Percentiles rank a stretch among this genome's conserved stretches.
These are phyloP conservation scores for Hippolais icterina DNA, from an alignment of 2,113 vertebrate genomes.

Conservation along the genomic window DNA sequence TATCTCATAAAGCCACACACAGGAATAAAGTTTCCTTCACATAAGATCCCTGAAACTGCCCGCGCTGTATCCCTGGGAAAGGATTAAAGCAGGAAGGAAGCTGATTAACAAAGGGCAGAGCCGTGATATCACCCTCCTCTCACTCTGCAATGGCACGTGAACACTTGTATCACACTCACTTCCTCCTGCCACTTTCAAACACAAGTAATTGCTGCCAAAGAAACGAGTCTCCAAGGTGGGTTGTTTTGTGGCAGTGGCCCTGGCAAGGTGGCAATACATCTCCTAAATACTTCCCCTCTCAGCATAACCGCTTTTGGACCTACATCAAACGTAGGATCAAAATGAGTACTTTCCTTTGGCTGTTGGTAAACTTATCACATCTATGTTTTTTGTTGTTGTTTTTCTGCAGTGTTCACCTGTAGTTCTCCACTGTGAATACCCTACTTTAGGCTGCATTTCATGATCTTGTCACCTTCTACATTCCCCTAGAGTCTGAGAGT, in stretches of 20 bases:
- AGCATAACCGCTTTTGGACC: background rate
- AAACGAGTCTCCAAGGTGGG: background rate
- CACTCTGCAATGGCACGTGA: accelerated
- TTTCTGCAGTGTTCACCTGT: background rate
- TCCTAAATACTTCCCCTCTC: background rate
- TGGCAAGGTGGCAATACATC: background rate
- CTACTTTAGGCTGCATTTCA: background rate
- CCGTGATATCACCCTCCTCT: background rate
- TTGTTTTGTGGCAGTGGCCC: background rate
- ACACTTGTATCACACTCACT: background rate
- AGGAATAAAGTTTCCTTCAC: background rate
- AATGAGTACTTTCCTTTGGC: background rate
- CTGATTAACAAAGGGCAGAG: background rate
- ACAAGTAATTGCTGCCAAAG: background rate
- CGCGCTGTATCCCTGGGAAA: background rate
- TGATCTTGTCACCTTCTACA: background rate
- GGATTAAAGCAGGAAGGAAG: background rate
- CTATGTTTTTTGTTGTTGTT: too few species aligned
- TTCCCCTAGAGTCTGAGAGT: background rate
- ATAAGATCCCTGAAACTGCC: background rate
- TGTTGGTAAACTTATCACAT: background rate
- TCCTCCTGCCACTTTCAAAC: background rate
- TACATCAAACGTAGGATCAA: background rate
- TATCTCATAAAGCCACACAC: background rate
- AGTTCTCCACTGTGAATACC: background rate